Evolutionary conservation across 1,140 invertebrate species (phyloP), one percentile per base, ranked within the genome.

Genomic region (Mamestra configurata): DNA sequence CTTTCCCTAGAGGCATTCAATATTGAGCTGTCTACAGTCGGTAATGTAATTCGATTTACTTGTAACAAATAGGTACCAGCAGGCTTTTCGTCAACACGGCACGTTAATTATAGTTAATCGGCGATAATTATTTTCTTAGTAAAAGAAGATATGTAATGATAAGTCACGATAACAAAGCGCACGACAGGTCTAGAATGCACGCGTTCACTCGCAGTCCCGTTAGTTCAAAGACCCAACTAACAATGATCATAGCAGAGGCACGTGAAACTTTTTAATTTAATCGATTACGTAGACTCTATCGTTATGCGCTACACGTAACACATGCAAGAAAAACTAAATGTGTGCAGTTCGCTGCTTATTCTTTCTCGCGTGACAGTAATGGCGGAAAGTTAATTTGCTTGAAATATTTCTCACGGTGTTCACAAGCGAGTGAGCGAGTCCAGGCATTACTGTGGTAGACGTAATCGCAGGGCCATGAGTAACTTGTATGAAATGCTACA

Each of bases 171-270:
- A 71, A 37, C 80, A 79, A 79, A 77, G 75, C 82, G 82, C 86
- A 90, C 87, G 86, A 87, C 86, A 86, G 83, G 75, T 51, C 79
- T 70, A 75, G 83, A 88, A 86, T 84, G 80, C 79, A 83, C 83
- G 87, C 81, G 79, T 71, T 86, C 79, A 84, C 84, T 87, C 82
- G 71, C 83, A 79, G 79, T 80, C 85, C 89, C 86, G 88, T 90
- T 92, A 91, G 92, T 90, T 91, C 89, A 90, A 89, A 86, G 90
- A 90, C 89, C 90, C 76, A 90, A 88, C 91, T 90, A 87, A 84
- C 78, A 77, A 88, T 84, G 66, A 86, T 82, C 78, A 83, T 82
- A 71, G 77, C 71, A 70, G 79, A 82, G 66, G 76, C 59, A 83
- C 84, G 81, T 86, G 84, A 86, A 88, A 84, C 85, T 86, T 84